These are phyloP conservation scores for Neodiprion fabricii DNA, from an alignment of 1,140 invertebrate genomes.

Conservation along the genomic window DNA sequence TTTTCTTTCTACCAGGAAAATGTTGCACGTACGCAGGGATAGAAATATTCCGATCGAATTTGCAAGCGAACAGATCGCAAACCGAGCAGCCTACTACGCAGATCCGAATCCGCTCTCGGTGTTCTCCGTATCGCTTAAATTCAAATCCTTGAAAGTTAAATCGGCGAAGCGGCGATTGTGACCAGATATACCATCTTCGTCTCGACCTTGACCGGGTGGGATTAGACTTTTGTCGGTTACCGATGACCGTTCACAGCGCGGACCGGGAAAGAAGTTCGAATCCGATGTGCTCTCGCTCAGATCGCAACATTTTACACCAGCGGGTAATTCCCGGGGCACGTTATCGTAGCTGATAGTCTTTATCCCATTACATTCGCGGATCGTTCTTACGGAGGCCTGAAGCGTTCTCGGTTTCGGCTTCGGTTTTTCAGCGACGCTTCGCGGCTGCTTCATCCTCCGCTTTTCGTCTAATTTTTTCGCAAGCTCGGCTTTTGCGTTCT, in stretches of 20 bases:
- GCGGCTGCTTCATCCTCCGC: background rate
- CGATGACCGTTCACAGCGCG: too few species aligned
- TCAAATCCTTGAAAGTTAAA: background rate
- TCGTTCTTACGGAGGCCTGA: conserved; percentile 15
- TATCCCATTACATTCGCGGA: conserved; percentile 36
- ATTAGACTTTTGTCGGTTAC: too few species aligned
- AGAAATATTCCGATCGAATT: too few species aligned
- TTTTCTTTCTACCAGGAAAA: too few species aligned
- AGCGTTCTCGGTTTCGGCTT: background rate
- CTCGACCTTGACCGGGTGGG: too few species aligned
- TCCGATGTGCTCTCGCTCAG: conserved; percentile 25
- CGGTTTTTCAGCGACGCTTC: background rate
- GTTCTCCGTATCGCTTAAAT: background rate
- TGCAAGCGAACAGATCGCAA: too few species aligned
- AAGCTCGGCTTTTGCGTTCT: background rate
- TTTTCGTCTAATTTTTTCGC: background rate
- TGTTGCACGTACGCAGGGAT: too few species aligned
- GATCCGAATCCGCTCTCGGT: background rate
- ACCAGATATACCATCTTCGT: background rate
- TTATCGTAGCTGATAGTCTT: conserved; percentile 38
- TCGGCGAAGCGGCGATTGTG: background rate
- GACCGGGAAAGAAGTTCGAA: background rate
- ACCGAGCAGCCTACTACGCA: too few species aligned
- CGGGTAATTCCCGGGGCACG: conserved; percentile 4
- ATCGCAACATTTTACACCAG: conserved; percentile 6